Percentiles rank a stretch among this genome's conserved stretches.
These are phyloP conservation scores for Idaea dimidiata DNA, from an alignment of 2,888 invertebrate genomes.

Conservation along the genomic window DNA sequence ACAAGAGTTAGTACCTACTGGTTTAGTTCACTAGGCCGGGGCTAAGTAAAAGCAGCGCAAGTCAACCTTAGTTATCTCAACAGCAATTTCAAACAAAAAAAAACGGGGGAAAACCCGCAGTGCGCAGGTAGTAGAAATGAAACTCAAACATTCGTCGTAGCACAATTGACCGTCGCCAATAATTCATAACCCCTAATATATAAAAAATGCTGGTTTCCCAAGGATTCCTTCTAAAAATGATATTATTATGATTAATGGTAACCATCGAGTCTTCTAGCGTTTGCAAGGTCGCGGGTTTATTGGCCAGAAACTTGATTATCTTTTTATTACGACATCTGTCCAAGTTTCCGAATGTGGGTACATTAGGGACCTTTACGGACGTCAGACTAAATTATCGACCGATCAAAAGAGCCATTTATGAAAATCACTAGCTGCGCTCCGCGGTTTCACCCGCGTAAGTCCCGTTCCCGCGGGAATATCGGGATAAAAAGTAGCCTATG, in stretches of 20 bases:
- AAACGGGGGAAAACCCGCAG: background rate
- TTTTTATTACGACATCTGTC: slow-evolving; percentile 15
- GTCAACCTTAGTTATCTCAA: no score
- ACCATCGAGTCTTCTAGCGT: background rate
- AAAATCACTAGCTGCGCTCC: no score
- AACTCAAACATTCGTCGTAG: background rate
- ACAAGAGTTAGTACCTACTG: no score
- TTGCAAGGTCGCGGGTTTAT: slow-evolving; percentile 2
- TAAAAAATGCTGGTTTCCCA: background rate
- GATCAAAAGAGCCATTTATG: background rate
- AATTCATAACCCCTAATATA: background rate
- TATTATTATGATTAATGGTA: background rate
- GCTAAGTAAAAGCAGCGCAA: no score
- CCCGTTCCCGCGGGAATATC: no score
- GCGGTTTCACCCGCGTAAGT: no score
- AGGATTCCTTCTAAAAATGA: background rate
- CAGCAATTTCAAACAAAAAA: no score
- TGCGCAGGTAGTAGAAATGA: background rate
- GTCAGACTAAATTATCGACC: background rate
- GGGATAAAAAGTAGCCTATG: no score
- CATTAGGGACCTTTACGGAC: slow-evolving; percentile 3
- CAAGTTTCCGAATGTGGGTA: slow-evolving; percentile 11
- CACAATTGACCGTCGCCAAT: background rate
- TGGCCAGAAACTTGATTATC: slow-evolving; percentile 14
- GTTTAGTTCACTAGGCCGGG: no score